Conservation (phyloP, 2,113 vertebrate species). For the Peromyscus californicus region DNA sequence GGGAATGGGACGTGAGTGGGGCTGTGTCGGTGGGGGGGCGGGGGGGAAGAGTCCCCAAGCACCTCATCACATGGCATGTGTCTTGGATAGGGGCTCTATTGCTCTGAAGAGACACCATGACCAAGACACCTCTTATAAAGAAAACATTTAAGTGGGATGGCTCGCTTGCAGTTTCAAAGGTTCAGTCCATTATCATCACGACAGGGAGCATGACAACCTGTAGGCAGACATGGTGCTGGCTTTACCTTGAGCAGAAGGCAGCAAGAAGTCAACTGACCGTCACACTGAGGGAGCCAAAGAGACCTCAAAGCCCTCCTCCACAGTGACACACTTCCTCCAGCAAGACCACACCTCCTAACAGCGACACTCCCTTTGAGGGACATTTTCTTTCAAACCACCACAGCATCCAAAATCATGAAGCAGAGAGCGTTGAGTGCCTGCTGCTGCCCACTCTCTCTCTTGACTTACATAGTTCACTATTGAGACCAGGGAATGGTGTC, state of each 20-base stretch:
- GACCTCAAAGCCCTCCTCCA: background rate
- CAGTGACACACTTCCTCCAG: background rate
- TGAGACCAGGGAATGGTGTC: background rate
- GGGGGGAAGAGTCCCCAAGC: background rate
- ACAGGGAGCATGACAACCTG: no score
- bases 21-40: no score
- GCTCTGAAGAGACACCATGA: background rate
- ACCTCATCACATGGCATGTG: background rate
- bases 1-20: background rate
- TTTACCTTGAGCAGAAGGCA: background rate
- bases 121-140: background rate
- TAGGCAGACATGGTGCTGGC: background rate
- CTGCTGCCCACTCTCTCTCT: background rate
- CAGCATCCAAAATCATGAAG: background rate
- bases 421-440: background rate
- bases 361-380: background rate
- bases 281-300: background rate
- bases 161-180: background rate
- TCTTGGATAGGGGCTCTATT: background rate
- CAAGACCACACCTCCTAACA: background rate
- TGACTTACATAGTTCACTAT: no score
- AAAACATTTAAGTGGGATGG: background rate
- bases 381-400: background rate
- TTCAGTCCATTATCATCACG: background rate
- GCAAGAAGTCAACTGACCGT: background rate